Conservation (phyloP, 2,888 invertebrate species). For the Strigamia crassipes region DNA sequence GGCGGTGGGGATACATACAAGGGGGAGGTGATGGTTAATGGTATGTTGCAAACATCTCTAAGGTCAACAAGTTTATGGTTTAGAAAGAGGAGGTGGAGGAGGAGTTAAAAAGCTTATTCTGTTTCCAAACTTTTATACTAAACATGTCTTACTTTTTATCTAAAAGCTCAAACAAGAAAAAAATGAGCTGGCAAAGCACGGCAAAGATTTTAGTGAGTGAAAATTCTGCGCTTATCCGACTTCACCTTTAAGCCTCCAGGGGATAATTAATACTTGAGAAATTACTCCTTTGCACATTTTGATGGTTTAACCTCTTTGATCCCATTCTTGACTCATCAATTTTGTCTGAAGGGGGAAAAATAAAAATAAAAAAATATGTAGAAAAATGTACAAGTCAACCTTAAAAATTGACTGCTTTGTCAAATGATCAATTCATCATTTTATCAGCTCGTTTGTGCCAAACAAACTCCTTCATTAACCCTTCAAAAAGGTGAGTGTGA, state of each 20-base stretch:
- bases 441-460: neutral
- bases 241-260: neutral
- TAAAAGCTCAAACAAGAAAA: neutral
- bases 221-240: neutral
- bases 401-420: neutral
- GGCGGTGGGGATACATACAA: neutral
- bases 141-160: too few relatives aligned
- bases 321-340: conserved; percentile 32
- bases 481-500: neutral
- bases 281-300: conserved; percentile 27
- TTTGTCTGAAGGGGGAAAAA: neutral
- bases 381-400: neutral
- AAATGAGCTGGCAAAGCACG: neutral
- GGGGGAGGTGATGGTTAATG: conserved; percentile 2
- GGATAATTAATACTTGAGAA: conserved; percentile 24
- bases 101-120: neutral
- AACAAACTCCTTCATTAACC: neutral
- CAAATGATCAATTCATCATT: conserved; percentile 1
- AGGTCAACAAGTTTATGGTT: conserved; percentile 18
- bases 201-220: neutral
- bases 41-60: conserved; percentile 12
- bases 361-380: neutral
- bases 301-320: conserved; percentile 32
- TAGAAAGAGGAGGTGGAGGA: neutral
- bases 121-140: neutral